These are phyloP conservation scores for Sebastes minor DNA, from an alignment of 2,797 vertebrate genomes.

Conservation along the genomic window DNA sequence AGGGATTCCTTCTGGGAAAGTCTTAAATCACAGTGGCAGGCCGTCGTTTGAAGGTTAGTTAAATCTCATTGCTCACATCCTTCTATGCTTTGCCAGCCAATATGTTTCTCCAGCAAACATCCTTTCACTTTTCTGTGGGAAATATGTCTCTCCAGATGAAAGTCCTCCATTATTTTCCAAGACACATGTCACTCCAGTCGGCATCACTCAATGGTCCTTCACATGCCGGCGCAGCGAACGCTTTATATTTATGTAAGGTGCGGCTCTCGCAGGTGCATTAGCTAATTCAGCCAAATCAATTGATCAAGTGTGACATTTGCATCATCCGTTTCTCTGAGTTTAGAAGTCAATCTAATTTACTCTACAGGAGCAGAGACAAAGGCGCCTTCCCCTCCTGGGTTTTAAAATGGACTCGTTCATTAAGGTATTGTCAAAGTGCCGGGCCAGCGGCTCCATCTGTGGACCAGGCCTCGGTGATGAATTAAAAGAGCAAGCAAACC, in stretches of 20 bases:
- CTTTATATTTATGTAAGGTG: constrained; percentile 43
- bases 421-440: constrained; percentile 35
- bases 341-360: constrained; percentile 65
- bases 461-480: constrained; percentile 18
- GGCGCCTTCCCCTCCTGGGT: constrained; percentile 2
- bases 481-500: constrained; percentile 25
- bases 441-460: constrained; percentile 22
- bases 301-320: constrained; percentile 64
- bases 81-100: constrained; percentile 20
- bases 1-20: constrained; percentile 15
- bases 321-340: constrained; percentile 63
- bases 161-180: constrained; percentile 21
- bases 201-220: constrained; percentile 11
- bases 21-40: constrained; percentile 20
- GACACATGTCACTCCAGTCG: background rate
- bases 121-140: background rate
- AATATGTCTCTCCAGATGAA: constrained; percentile 28
- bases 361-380: constrained; percentile 29
- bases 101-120: constrained; percentile 20
- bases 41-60: constrained; percentile 42
- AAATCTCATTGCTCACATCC: constrained; percentile 35
- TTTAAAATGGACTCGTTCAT: constrained; percentile 53
- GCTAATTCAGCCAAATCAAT: constrained; percentile 67
- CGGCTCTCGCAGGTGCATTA: constrained; percentile 58
- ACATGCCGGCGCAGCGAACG: background rate